These are phyloP conservation scores for Hyposoter dolosus DNA, from an alignment of 2,888 invertebrate genomes.

Conservation along the genomic window DNA sequence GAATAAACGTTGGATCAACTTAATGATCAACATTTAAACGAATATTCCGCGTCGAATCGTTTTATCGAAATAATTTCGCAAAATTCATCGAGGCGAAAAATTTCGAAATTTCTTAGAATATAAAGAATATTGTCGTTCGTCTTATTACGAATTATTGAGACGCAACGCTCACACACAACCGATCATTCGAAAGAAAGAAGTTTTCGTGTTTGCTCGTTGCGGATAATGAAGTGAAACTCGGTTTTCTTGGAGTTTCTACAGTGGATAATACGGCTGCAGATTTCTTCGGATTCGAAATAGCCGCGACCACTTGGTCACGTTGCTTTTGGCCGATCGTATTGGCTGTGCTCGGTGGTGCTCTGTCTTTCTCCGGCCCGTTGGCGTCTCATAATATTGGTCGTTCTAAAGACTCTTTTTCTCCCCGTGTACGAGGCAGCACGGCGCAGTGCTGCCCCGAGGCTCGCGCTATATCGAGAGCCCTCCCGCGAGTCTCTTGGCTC, in stretches of 20 bases:
- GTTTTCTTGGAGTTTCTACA: constrained; percentile 2
- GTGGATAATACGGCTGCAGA: constrained; percentile 26
- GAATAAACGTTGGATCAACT: too few relatives aligned
- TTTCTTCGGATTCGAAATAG: constrained; percentile 68
- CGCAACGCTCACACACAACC: too few relatives aligned
- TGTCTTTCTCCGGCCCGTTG: constrained; percentile 35
- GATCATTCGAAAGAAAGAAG: not conserved
- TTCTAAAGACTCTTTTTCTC: constrained; percentile 61
- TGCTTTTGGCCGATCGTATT: constrained; percentile 61
- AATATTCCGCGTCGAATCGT: too few relatives aligned
- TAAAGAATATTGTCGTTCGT: not conserved
- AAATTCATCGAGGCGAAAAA: too few relatives aligned
- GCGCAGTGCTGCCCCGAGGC: constrained; percentile 72
- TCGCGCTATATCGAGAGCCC: constrained; percentile 72
- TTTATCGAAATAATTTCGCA: too few relatives aligned
- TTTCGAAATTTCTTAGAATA: not conserved
- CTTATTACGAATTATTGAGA: not conserved
- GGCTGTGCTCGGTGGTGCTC: constrained; percentile 40
- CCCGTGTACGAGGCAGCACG: constrained; percentile 55
- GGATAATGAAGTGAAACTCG: constrained; percentile 21
- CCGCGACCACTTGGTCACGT: constrained; percentile 63
- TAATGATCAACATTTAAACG: too few relatives aligned
- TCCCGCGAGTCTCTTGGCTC: constrained; percentile 69
- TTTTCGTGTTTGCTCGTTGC: constrained; percentile 24
- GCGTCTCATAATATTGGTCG: constrained; percentile 49